Base-by-base conservation (phyloP, 2,888 invertebrate genomes). In the Parnassius mnemosyne region DNA sequence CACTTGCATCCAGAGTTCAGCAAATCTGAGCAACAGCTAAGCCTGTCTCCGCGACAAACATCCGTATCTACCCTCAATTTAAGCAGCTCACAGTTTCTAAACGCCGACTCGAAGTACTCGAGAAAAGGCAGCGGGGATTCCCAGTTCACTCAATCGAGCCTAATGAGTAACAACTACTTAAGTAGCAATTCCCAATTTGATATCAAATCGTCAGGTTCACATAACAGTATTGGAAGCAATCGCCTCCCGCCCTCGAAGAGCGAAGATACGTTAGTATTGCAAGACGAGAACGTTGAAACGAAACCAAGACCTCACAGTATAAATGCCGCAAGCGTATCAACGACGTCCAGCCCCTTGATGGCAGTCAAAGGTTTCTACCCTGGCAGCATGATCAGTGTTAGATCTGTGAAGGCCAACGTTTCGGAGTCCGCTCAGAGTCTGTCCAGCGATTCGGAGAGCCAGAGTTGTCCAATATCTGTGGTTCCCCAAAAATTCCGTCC, bases 1-100 rank as follows among this genome's bases (percentile, higher is more conserved):
- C 93, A 90, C 71, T 77, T 93, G 56, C 93, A 93, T 61, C 93
- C 94, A 2, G 96, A 97, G 73, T 94, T 96, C 73, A 96, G 96
- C 69, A 96, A 96, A 79, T 96, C 96, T 42, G 97, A 97, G 73
- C 97, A 97, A 76, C 95, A 95, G 67, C 76, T 95, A 7, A 93
- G 93, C 70, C 79, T 89, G 13, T 84, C 86, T 3, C 92, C 92
- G 16, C 89, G 93, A 52, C 93, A 93, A 68, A 86, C 91, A 1
- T 92, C 92, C 0, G 80, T 85, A 0, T 92, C 92, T 0, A 91
- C 92, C 1, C 75, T 92, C 9, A 93, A 94, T 73, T 77, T 94
- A 7, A 79, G 90, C 71, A 87, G 84, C 46, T 92, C 94, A 41
- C 91, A 93, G 66, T 94, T 92, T 70, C 76, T 94, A 42, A 92